phyloP scores from a whole-genome alignment of 2,888 invertebrate species.

The Acleris laterana region DNA sequence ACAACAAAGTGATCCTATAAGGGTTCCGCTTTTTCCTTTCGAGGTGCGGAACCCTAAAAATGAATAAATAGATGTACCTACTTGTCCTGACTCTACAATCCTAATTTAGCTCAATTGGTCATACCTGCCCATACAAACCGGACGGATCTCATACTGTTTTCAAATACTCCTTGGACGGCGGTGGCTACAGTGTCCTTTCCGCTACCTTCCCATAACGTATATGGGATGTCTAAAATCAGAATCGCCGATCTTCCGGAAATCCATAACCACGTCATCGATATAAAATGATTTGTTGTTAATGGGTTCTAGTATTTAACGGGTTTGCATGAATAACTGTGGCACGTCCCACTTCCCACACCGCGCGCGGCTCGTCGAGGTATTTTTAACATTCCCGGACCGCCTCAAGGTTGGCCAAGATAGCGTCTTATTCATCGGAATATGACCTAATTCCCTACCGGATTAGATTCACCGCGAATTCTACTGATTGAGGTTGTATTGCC shows the following conservation, averaged over 20 bases:
- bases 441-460: slow-evolving; percentile 77
- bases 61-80: too few species aligned
- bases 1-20: too few species aligned
- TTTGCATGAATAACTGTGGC: slow-evolving; percentile 58
- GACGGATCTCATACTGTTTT: too few species aligned
- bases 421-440: slow-evolving; percentile 80
- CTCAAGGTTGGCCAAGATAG: slow-evolving; percentile 81
- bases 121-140: too few species aligned
- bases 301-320: slow-evolving; percentile 50
- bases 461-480: slow-evolving; percentile 21
- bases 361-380: slow-evolving; percentile 68
- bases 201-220: too few species aligned
- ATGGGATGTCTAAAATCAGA: too few species aligned
- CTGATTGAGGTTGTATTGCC: slow-evolving; percentile 33
- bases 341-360: slow-evolving; percentile 57
- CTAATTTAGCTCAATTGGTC: too few species aligned
- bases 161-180: too few species aligned
- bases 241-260: background rate
- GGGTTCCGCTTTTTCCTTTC: too few species aligned
- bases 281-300: slow-evolving; percentile 5
- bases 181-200: too few species aligned
- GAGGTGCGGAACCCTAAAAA: too few species aligned
- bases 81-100: too few species aligned
- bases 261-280: background rate
- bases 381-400: slow-evolving; percentile 84